Evolutionary conservation across 2,888 invertebrate genomes (phyloP), one percentile per base, ranked within the genome.

Genomic region (Exocentrus adspersus): DNA sequence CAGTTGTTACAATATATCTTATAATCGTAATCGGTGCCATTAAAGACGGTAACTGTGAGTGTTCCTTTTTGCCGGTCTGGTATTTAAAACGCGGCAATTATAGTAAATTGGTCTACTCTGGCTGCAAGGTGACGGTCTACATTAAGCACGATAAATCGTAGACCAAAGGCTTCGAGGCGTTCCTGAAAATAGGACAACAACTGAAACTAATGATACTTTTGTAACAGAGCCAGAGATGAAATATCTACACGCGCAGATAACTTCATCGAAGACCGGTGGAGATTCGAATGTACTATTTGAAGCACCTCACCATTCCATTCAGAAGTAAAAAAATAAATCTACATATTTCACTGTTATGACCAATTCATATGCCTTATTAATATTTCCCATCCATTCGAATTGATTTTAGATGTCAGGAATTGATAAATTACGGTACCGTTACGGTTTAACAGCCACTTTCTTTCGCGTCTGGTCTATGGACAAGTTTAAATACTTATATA

Each of bases 71-170:
- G 21, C 46, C 24, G n/a, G 46, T 24, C 17, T 24, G 46, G 46
- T 21, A 46, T 46, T 46, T 46, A 46, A 46, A 46, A 46, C 12
- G 14, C 20, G 24, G 46, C 46, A 46, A 46, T 46, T 46, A 24
- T 12, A 46, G 46, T 24, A 12, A 24, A 46, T 21, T 24, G 46
- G 46, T 46, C 24, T 14, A 46, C 21, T n/a, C 24, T 46, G 46
- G 12, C 14, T 24, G 46, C 46, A 46, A 46, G 46, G 46, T 46
- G 46, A 21, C 24, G 24, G 14, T 46, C 12, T 46, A 24, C 21
- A 46, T 46, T 21, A 46, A 46, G 20, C 24, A 14, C 12, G 14
- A 12, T 46, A 46, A 46, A 46, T 46, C 24, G 46, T 46, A 14
- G 24, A 7, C 46, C 24, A 46, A 2, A 24, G 24, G 12, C 14